These are phyloP conservation scores for Polydesmus complanatus DNA, from an alignment of 2,888 invertebrate genomes.

Conservation along the genomic window DNA sequence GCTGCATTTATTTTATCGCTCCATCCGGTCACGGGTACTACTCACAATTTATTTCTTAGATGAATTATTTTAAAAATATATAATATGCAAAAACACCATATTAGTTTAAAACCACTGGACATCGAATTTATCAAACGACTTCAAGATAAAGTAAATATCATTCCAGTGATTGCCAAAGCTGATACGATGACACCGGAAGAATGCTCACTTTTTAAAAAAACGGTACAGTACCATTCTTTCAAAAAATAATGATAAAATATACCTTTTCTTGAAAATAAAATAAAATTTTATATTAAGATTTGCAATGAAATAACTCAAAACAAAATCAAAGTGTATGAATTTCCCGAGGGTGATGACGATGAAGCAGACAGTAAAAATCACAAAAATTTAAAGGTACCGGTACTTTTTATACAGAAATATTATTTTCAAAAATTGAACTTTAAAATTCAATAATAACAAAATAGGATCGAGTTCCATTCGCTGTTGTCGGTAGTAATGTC, in stretches of 20 bases:
- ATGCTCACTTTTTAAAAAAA: slow-evolving; percentile 88
- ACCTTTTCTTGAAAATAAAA: too few relatives aligned
- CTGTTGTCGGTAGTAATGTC: slow-evolving; percentile 93
- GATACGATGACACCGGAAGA: slow-evolving; percentile 98
- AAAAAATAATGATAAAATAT: too few relatives aligned
- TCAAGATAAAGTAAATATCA: slow-evolving; percentile 97
- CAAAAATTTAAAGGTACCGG: slow-evolving; percentile 51
- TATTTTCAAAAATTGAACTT: background rate
- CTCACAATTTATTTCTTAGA: too few relatives aligned
- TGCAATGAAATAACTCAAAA: slow-evolving; percentile 91
- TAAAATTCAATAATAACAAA: background rate
- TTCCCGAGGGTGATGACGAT: slow-evolving; percentile 61
- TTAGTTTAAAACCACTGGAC: slow-evolving; percentile 85
- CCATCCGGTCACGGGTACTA: slow-evolving; percentile 73
- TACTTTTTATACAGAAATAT: too few relatives aligned
- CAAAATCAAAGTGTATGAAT: slow-evolving; percentile 98
- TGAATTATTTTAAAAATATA: too few relatives aligned
- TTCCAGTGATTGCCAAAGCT: slow-evolving; percentile 96
- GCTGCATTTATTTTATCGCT: slow-evolving; percentile 95
- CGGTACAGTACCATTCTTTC: slow-evolving; percentile 42
- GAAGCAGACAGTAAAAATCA: slow-evolving; percentile 52
- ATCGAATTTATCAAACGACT: slow-evolving; percentile 98
- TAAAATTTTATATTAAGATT: slow-evolving; percentile 42
- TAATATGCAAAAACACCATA: too few relatives aligned
- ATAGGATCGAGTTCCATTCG: slow-evolving; percentile 81